phyloP scores from a whole-genome alignment of 2,888 invertebrate genomes.

The Philaethria dido region DNA sequence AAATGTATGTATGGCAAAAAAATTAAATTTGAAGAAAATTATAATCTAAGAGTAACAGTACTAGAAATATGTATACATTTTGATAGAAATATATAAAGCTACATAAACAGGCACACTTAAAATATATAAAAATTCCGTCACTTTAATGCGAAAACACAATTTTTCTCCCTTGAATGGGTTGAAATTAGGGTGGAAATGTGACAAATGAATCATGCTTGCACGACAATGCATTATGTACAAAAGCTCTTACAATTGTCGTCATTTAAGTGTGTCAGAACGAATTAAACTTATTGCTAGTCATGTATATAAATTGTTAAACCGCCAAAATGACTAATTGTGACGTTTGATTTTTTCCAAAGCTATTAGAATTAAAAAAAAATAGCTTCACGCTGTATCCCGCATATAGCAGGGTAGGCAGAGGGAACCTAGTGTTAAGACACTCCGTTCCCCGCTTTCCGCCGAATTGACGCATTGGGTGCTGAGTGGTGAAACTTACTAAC shows the following conservation, averaged over 20 bases:
- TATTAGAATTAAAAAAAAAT: background rate
- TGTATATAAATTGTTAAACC: slow-evolving; percentile 15
- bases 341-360: background rate
- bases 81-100: too few relatives aligned
- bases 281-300: slow-evolving; percentile 23
- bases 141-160: slow-evolving; percentile 15
- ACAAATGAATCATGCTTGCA: slow-evolving; percentile 23
- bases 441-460: too few relatives aligned
- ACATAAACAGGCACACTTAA: background rate
- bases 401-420: too few relatives aligned
- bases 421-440: too few relatives aligned
- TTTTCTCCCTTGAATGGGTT: slow-evolving; percentile 24
- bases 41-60: too few relatives aligned
- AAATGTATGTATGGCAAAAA: too few relatives aligned
- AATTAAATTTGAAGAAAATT: too few relatives aligned
- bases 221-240: slow-evolving; percentile 26
- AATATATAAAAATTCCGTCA: slow-evolving; percentile 1
- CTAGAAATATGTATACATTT: too few relatives aligned
- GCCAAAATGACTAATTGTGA: slow-evolving; percentile 13
- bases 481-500: too few relatives aligned
- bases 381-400: background rate
- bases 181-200: slow-evolving; percentile 24
- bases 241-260: slow-evolving; percentile 19
- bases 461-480: too few relatives aligned
- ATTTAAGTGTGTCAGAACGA: slow-evolving; percentile 22